Evolutionary conservation across 2,113 vertebrate genomes (phyloP), one percentile per base, ranked within the genome.

Genomic region (Sander vitreus): DNA sequence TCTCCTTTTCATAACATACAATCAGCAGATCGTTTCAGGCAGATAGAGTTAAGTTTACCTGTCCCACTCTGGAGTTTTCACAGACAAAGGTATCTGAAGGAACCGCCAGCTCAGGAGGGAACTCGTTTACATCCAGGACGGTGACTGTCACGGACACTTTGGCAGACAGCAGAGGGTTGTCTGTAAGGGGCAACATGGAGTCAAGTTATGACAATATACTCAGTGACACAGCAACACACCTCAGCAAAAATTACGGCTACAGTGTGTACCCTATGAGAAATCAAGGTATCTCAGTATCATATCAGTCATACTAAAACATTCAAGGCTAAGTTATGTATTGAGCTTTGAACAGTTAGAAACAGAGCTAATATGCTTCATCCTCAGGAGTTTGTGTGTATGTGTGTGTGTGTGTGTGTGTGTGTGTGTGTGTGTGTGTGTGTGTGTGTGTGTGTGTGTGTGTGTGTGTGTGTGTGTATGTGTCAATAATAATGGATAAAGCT

Each of bases 91-190:
- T 96, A 81, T 97, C 96, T 85, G 96, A 95, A 1, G 96, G 96
- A 72, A 95, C 91, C 30, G 95, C 93, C 88, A 99, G 96, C 94
- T 98, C 96, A 60, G 98, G 98, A 76, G 97, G 95, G 91, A 98
- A 99, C 92, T 98, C 97, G 51, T 99, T 99, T 79, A 99, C 97
- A 93, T 99, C 98, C 88, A 98, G 69, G 63, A 98, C 93, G 80
- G 96, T 96, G 93, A 98, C 93, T 23, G 94, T 91, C 91, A 98
- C 95, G 5, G 94, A 94, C 78, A 97, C 96, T 94, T 95, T 97
- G 92, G 94, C 96, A 73, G 91, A 95, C 92, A 99, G 94, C 67
- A 95, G 86, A 39, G 96, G 97, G 47, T 97, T 97, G 86, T 95
- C 98, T 99, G 91, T n/a, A 84, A 89, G 18, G 73, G 76, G 19